phyloP scores from a whole-genome alignment of 1,140 invertebrate species.

The Thaumetopoea pityocampa region DNA sequence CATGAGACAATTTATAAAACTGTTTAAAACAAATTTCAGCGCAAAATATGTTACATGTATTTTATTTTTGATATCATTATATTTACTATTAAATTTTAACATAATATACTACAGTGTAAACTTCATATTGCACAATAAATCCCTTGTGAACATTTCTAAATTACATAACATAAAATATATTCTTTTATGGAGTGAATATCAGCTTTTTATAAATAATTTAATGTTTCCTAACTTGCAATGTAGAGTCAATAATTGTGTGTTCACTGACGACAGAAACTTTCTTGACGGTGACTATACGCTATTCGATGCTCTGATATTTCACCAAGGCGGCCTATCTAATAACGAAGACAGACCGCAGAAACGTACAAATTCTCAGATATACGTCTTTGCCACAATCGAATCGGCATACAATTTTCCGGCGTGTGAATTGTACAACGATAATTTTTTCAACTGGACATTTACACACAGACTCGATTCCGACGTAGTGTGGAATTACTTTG shows the following conservation, averaged over 20 bases:
- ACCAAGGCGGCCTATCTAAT: background rate
- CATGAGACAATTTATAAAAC: conserved; percentile 10
- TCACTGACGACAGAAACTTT: conserved; percentile 27
- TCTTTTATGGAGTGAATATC: conserved; percentile 21
- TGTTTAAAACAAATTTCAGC: conserved; percentile 7
- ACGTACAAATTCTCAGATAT: conserved; percentile 36
- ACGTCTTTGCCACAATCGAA: conserved; percentile 54
- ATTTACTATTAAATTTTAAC: background rate
- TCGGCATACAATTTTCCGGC: conserved; percentile 32
- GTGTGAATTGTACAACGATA: conserved; percentile 38
- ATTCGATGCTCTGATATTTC: conserved; percentile 51
- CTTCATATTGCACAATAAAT: too few relatives aligned
- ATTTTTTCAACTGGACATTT: conserved; percentile 79
- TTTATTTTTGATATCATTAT: background rate
- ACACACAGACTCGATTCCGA: conserved; percentile 81
- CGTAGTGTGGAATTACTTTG: conserved; percentile 74
- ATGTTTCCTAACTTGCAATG: conserved; percentile 26
- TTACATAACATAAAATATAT: conserved; percentile 20
- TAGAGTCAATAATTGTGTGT: conserved; percentile 26
- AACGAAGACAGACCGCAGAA: conserved; percentile 17
- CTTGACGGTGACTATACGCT: conserved; percentile 25
- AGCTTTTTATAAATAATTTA: conserved; percentile 5
- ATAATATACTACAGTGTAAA: too few relatives aligned
- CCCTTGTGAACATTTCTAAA: conserved; percentile 6
- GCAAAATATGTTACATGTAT: conserved; percentile 10